Conservation (phyloP, 1,140 invertebrate genomes). For the Penaeus indicus region DNA sequence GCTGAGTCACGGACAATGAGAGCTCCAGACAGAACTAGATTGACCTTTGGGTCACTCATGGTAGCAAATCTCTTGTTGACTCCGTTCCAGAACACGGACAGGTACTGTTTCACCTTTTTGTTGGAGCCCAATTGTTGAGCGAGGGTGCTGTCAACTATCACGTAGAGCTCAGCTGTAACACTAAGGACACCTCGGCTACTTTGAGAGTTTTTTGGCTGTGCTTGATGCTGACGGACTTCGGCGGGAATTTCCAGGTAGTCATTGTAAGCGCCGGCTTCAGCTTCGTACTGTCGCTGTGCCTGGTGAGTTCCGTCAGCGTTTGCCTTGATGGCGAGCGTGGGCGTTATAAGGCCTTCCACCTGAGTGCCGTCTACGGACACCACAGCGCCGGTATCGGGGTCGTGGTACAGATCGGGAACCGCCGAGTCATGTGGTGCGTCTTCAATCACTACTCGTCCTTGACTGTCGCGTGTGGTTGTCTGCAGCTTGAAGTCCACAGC, state of each 20-base stretch:
- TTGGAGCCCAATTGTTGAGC: slow-evolving; percentile 47
- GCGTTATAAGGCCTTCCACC: slow-evolving; percentile 40
- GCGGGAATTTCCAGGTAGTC: slow-evolving; percentile 45
- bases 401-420: slow-evolving; percentile 5
- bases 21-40: slow-evolving; percentile 61
- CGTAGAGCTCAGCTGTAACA: slow-evolving; percentile 60
- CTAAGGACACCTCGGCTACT: not conserved
- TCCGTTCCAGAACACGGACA: slow-evolving; percentile 64
- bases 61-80: slow-evolving; percentile 66
- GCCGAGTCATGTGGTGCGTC: not conserved
- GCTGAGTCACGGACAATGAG: slow-evolving; percentile 32
- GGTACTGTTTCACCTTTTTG: slow-evolving; percentile 58
- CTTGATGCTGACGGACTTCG: not conserved
- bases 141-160: slow-evolving; percentile 65
- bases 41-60: slow-evolving; percentile 59
- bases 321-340: slow-evolving; percentile 18
- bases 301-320: slow-evolving; percentile 34
- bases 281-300: slow-evolving; percentile 2
- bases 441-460: slow-evolving; percentile 31
- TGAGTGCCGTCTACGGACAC: not conserved
- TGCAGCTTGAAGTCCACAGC: slow-evolving; percentile 31
- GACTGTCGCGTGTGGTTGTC: not conserved
- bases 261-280: not conserved
- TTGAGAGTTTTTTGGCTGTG: not conserved
- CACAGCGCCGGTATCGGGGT: slow-evolving; percentile 5